Evolutionary conservation across 1,140 invertebrate genomes (phyloP), one percentile per base, ranked within the genome.

Genomic region (Drosophila serrata): DNA sequence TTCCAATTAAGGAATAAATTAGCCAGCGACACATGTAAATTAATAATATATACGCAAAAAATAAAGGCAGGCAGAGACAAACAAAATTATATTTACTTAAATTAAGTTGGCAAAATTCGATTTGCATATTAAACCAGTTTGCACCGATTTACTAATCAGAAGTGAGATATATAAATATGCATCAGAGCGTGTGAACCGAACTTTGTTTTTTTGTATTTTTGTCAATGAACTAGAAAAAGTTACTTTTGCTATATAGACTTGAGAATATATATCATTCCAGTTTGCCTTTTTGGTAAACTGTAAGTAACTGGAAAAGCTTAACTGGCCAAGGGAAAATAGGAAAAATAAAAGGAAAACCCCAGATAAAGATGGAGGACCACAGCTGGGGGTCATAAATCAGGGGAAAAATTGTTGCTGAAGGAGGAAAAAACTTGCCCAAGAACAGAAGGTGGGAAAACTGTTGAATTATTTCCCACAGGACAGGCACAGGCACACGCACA

Each of bases 381-480:
- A 64, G 78, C 70, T 81, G 77, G 15, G 15, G 39, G 59, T 40
- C 37, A 61, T 68, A 81, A 59, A 58, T 81, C 42, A 64, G 61
- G 49, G 64, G 49, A 75, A 75, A 75, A 75, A 75, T 75, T 75
- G 70, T 46, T 74, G 59, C 68, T 49, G 56, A 76, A 76, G 56
- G 62, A 57, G 60, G 39, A 49, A 78, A 78, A 72, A 63, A 63
- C 43, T 59, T 65, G 59, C 19, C 40, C 22, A 59, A 35, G 29
- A 59, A 40, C 78, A 81, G 58, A 81, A 84, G 82, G 61, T 65
- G 80, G 84, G 57, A 87, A 87, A 87, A 77, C 57, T 77, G 40
- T 76, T 60, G 62, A 60, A 67, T 72, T 74, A 59, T 88, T 87
- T 87, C 84, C 75, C 79, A 85, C 48, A 49, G 48, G 27, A 49